Evolutionary conservation across 2,113 vertebrate genomes (phyloP), one percentile per base, ranked within the genome.

Genomic region (Canis aureus): DNA sequence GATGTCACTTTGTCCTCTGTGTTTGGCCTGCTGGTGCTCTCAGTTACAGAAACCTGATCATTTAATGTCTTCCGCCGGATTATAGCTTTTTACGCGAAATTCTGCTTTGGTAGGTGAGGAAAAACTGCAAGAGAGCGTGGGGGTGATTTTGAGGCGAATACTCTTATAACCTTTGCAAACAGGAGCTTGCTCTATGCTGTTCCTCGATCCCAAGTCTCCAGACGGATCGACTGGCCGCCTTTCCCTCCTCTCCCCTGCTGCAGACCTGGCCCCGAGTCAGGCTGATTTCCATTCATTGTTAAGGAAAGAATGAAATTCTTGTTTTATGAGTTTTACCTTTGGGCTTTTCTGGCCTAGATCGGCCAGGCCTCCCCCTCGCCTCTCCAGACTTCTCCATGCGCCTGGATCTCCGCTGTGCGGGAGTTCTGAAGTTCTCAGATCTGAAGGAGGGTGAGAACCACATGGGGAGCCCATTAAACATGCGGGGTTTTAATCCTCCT

Each of bases 1-100:
- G 55, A 38, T 81, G 62, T 8, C 80, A 22, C 32, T 89, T 80
- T 73, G 23, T 67, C 91, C 81, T 85, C 57, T 69, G 12, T 49
- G 85, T 94, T 80, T 19, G 93, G 15, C 38, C 23, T 71, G 49
- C 94, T 73, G 88, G 59, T 91, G 80, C 35, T 93, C 19, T 82
- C 9, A 1, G 29, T 95, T 94, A 51, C 59, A 90, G 84, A 95
- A 89, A 55, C 96, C 80, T 67, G 81, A 67, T 89, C 49, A 32
- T 93, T 97, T 95, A 29, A 67, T 85, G 93, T 84, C 57, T 89
- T 92, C 29, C 89, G 32, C 32, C 74, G 55, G 27, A 81, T 93
- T 38, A 51, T 91, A 53, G 80, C 43, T 66, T 92, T 94, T 82
- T 29, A 89, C 89, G 38, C n/a, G 79, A 59, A 94, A 38, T 82